phyloP scores from a whole-genome alignment of 2,888 invertebrate species.

The Poecilobothrus nobilitatus region DNA sequence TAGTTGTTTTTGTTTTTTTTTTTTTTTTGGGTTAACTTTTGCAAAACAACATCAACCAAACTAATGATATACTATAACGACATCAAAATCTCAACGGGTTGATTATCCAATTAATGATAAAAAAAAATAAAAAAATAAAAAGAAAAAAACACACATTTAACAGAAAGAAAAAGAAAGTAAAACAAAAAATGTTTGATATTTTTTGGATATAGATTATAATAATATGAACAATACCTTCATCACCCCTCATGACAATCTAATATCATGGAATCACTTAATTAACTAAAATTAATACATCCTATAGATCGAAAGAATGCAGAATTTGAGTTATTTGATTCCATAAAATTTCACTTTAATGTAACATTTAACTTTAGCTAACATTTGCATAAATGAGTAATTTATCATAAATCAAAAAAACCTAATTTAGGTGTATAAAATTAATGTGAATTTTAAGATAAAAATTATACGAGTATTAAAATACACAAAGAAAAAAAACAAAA shows the following conservation, averaged over 20 bases:
- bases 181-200: too few species aligned
- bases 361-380: not conserved
- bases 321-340: not conserved
- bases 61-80: not conserved
- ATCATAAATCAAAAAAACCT: not conserved
- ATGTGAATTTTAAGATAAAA: not conserved
- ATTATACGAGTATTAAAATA: not conserved
- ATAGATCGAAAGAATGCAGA: not conserved
- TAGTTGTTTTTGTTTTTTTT: not conserved
- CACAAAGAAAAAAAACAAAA: not conserved
- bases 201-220: not conserved
- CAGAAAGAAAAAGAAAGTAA: not conserved
- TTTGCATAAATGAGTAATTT: not conserved
- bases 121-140: not conserved
- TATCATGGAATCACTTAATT: not conserved
- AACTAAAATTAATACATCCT: not conserved
- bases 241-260: not conserved
- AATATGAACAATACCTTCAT: not conserved
- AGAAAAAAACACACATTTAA: not conserved
- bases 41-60: too few species aligned
- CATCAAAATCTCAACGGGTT: not conserved
- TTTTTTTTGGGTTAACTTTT: not conserved
- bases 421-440: not conserved
- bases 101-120: not conserved
- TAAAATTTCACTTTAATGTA: not conserved